Evolutionary conservation across 2,888 invertebrate genomes (phyloP).

Genomic region (Parapristionchus giblindavisi): DNA sequence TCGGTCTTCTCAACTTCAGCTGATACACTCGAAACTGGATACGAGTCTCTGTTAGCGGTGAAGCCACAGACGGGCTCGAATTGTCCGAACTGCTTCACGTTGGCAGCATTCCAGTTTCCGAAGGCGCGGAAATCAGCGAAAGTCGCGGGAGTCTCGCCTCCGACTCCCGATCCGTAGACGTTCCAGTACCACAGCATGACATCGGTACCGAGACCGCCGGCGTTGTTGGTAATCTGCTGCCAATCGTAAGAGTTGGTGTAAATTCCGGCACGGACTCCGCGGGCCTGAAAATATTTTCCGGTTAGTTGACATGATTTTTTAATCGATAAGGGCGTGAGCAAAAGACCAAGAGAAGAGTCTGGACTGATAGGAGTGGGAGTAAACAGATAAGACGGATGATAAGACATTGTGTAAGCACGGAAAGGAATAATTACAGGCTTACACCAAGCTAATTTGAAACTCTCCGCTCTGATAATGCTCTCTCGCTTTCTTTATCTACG

Average conservation of each 20-base stretch:
- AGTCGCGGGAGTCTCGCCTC: conserved; percentile 28
- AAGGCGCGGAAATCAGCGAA: conserved; percentile 38
- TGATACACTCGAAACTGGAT: conserved; percentile 3
- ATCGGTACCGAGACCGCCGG: conserved; percentile 31
- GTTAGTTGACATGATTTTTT: too few species aligned
- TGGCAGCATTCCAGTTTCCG: conserved; percentile 28
- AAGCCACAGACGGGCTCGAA: conserved; percentile 24
- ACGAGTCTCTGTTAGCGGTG: conserved; percentile 25
- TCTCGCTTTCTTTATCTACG: too few species aligned
- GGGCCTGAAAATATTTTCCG: conserved; percentile 35
- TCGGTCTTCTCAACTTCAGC: too few species aligned
- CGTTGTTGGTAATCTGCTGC: conserved; percentile 41
- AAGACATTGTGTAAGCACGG: too few species aligned
- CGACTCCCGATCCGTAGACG: conserved; percentile 13
- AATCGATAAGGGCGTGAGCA: too few species aligned
- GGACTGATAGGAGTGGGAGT: not conserved
- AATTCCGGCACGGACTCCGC: conserved; percentile 40
- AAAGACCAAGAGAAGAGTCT: conserved; percentile 3
- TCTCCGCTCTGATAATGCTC: too few species aligned
- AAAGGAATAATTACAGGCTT: too few species aligned
- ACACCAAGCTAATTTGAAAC: too few species aligned
- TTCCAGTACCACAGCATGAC: conserved; percentile 42
- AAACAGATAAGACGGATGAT: not conserved
- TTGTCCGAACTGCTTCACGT: conserved; percentile 39
- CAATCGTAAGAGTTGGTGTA: conserved; percentile 46